Conservation (phyloP, 2,113 vertebrate species). For the Ciconia boyciana region DNA sequence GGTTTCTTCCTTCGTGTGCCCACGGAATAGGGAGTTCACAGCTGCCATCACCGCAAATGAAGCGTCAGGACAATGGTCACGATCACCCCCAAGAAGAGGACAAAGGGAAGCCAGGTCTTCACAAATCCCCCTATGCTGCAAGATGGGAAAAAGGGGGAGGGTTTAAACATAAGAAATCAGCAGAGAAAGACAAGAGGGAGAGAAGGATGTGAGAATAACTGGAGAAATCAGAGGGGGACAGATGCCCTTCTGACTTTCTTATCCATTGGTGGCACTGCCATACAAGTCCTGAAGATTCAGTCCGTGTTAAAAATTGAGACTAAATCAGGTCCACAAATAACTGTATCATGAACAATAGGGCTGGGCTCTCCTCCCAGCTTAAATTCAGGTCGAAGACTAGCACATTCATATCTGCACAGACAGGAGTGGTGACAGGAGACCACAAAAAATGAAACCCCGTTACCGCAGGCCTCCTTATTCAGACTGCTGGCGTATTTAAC, state of each 20-base stretch:
- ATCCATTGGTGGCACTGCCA: neutral
- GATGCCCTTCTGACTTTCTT: neutral
- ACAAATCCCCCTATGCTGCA: constrained; percentile 87
- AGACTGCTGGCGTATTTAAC: neutral
- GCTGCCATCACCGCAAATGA: constrained; percentile 80
- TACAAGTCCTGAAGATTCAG: neutral
- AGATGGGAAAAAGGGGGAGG: neutral
- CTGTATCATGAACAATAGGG: rapidly evolving
- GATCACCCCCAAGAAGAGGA: constrained; percentile 85
- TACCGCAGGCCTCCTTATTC: neutral
- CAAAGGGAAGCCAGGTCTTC: constrained; percentile 96
- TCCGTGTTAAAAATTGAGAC: neutral
- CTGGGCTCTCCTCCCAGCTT: neutral
- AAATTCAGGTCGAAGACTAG: neutral
- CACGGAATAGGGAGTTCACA: neutral
- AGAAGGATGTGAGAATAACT: neutral
- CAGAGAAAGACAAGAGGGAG: neutral
- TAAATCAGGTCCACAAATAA: neutral
- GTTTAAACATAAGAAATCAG: neutral
- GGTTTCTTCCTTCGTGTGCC: neutral
- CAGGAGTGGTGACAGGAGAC: neutral
- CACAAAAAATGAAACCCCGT: neutral
- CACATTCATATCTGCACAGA: neutral
- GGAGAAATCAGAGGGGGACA: neutral
- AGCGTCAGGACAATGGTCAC: constrained; percentile 83